Evolutionary conservation across 1,140 invertebrate species (phyloP), one percentile per base, ranked within the genome.

Genomic region (Pseudomyrmex dendroicus): DNA sequence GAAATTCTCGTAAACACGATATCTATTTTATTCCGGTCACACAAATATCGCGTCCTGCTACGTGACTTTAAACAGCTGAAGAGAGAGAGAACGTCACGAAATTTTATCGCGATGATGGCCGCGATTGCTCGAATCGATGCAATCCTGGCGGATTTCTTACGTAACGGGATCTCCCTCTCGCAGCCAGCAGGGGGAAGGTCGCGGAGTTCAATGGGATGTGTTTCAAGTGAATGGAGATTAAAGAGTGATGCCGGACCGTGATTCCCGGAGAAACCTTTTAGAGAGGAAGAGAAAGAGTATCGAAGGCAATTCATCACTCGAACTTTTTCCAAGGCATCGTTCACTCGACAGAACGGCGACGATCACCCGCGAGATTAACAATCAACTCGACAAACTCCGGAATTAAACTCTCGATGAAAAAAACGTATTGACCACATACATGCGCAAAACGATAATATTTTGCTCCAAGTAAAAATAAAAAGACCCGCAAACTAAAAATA

Each of bases 271-370:
- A 61, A 70, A 48, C 54, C 67, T 64, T 72, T 50, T 46, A 66
- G 15, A 54, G 56, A 44, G 15, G 22, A 15, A 56, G 25, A 46
- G 15, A 56, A 20, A 84, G 57, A 78, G 59, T 61, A 84, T 67
- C 85, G 63, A 73, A 56, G 50, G 83, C 83, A 73, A 88, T 88
- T 82, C 86, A 85, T 88, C 85, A 82, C 63, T 84, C 77, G 61
- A 56, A 57, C 73, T 84, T 86, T 74, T 86, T 48, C 22, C 46
- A 25, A 10, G 17, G 56, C 20, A 80, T 70, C 10, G n/a, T 50
- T 56, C 54, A 7, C 1, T 15, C 25, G 61, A 22, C 35, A 35
- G 35, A 35, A 83, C 86, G 46, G 46, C 66, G 35, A 62, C 72
- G 57, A 84, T 70, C 73, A 74, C 48, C 13, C 13, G 25, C 54